Percentiles rank a stretch among this genome's conserved stretches.
phyloP scores from a whole-genome alignment of 2,113 vertebrate genomes.

The Nibea albiflora region DNA sequence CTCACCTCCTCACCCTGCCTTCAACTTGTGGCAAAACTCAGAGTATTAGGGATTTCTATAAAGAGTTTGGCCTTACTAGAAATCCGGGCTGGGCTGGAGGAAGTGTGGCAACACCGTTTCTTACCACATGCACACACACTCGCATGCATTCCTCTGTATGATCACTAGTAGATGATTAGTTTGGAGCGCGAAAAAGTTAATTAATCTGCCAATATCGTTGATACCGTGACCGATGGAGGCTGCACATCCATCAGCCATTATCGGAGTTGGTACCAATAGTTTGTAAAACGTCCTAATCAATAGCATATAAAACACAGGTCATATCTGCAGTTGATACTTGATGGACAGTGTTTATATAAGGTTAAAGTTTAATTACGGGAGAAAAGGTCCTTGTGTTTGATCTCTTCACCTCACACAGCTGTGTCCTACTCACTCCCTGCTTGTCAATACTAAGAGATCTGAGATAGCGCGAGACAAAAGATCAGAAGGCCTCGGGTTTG shows the following conservation, averaged over 20 bases:
- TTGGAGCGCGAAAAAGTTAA: no score
- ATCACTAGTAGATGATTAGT: background rate
- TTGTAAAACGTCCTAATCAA: background rate
- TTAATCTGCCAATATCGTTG: no score
- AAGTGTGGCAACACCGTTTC: constrained; percentile 37
- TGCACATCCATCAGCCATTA: no score
- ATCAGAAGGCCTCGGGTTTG: constrained; percentile 51
- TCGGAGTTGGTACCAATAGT: no score
- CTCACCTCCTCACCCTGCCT: constrained; percentile 4
- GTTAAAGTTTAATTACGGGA: constrained; percentile 33
- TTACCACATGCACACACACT: constrained; percentile 3
- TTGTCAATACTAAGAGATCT: constrained; percentile 61
- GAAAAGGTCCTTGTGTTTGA: constrained; percentile 36
- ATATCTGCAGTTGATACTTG: constrained; percentile 19
- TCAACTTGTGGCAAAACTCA: constrained; percentile 61
- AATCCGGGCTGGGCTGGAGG: constrained; percentile 22
- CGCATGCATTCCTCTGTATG: background rate
- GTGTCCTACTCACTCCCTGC: constrained; percentile 43
- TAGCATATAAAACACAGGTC: constrained; percentile 16
- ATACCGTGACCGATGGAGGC: no score
- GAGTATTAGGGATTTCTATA: constrained; percentile 57
- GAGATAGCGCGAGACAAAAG: constrained; percentile 63
- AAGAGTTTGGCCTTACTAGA: constrained; percentile 47
- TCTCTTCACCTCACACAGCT: constrained; percentile 25
- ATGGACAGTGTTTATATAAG: background rate